Evolutionary conservation across 2,113 vertebrate genomes (phyloP).

Genomic region (Cariama cristata): DNA sequence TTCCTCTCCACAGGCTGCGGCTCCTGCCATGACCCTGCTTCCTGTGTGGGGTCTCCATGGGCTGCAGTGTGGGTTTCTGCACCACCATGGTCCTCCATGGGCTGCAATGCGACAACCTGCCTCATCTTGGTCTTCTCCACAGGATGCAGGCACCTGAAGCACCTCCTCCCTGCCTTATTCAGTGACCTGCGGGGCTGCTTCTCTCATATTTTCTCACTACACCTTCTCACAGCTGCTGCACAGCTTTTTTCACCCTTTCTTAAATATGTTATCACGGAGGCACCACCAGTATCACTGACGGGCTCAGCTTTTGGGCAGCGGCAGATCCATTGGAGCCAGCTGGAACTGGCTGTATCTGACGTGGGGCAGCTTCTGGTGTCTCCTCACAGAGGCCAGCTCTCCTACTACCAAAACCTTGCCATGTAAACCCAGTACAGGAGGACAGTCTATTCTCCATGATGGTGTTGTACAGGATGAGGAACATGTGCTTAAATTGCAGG

Average conservation of each 20-base stretch:
- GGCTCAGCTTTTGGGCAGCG: not conserved
- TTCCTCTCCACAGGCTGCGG: not conserved
- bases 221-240: not conserved
- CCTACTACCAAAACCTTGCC: not conserved
- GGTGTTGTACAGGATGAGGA: not conserved
- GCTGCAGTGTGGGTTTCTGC: not conserved
- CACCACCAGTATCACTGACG: not conserved
- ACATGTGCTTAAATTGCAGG: not conserved
- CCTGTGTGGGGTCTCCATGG: not conserved
- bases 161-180: not conserved
- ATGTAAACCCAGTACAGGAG: not conserved
- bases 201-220: not conserved
- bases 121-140: not conserved
- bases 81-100: accelerated
- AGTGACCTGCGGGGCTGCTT: not conserved
- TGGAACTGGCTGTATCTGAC: not conserved
- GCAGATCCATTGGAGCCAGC: not conserved
- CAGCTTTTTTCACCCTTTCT: not conserved
- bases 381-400: not conserved
- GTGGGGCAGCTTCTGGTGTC: not conserved
- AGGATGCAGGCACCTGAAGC: not conserved
- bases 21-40: not conserved
- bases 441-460: not conserved
- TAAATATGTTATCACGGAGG: not conserved
- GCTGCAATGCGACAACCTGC: not conserved